Evolutionary conservation across 2,113 vertebrate species (phyloP).

Genomic region (Myiagra hebetior): DNA sequence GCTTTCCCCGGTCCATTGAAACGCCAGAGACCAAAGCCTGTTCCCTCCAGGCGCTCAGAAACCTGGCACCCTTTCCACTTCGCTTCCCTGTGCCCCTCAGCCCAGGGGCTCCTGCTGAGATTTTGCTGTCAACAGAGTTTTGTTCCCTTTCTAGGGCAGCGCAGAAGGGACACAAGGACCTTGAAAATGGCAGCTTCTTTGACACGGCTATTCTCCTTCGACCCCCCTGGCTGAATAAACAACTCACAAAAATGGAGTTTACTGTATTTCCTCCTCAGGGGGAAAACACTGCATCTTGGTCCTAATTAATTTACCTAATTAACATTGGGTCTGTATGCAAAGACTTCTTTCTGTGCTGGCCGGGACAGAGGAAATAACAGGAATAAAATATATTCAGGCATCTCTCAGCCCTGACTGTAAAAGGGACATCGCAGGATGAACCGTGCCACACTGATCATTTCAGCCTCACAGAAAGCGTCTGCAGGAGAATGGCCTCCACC

Average conservation of each 20-base stretch:
- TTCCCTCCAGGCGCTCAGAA: slow-evolving; percentile 33
- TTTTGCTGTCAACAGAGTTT: slow-evolving; percentile 62
- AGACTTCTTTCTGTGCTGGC: background rate
- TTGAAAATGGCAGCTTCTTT: slow-evolving; percentile 55
- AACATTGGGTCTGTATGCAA: slow-evolving; percentile 32
- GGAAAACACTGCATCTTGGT: slow-evolving; percentile 44
- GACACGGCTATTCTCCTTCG: slow-evolving; percentile 36
- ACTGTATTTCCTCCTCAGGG: slow-evolving; percentile 46
- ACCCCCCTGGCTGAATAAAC: slow-evolving; percentile 51
- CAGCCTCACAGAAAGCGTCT: rapidly evolving
- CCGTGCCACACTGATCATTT: rapidly evolving
- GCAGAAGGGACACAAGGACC: slow-evolving; percentile 44
- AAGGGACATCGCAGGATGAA: background rate
- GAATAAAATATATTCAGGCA: slow-evolving; percentile 3
- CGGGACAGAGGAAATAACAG: background rate
- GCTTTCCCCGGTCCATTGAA: slow-evolving; percentile 39
- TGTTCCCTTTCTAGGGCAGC: slow-evolving; percentile 33
- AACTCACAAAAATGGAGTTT: slow-evolving; percentile 28
- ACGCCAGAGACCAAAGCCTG: background rate
- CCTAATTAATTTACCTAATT: slow-evolving; percentile 60
- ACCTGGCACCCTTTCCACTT: slow-evolving; percentile 53
- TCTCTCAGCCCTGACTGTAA: background rate
- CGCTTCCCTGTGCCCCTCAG: background rate
- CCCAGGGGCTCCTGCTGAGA: slow-evolving; percentile 42
- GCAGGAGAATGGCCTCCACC: rapidly evolving